Evolutionary conservation across 2,797 vertebrate genomes (phyloP).

Genomic region (Syngnathus rostellatus): DNA sequence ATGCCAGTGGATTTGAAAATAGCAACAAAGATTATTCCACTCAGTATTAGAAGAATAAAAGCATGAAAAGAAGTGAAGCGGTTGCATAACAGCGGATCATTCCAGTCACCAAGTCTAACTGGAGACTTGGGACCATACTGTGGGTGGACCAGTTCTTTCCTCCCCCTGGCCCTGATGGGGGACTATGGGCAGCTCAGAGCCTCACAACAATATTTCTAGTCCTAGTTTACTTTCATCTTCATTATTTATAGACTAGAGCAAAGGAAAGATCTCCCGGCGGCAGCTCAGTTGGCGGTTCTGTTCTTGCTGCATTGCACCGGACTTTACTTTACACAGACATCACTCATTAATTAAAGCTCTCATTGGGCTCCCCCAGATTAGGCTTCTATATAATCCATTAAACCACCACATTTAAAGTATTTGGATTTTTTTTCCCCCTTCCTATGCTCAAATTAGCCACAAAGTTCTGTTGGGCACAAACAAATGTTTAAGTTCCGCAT

Average conservation of each 20-base stretch:
- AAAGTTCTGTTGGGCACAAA: not conserved
- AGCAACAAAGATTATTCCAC: conserved; percentile 9
- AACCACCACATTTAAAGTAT: not conserved
- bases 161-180: conserved; percentile 51
- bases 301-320: conserved; percentile 30
- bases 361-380: conserved; percentile 17
- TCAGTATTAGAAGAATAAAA: conserved; percentile 13
- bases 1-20: not conserved
- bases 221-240: conserved; percentile 49
- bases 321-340: conserved; percentile 56
- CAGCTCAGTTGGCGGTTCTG: conserved; percentile 23
- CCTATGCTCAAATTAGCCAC: not conserved
- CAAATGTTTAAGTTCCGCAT: conserved; percentile 17
- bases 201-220: conserved; percentile 53
- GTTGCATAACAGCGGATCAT: conserved; percentile 46
- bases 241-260: conserved; percentile 63
- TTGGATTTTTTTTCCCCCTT: not conserved
- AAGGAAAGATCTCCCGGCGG: conserved; percentile 44
- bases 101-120: conserved; percentile 45
- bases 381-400: not conserved
- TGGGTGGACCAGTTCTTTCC: conserved; percentile 43
- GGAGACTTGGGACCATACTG: conserved; percentile 27
- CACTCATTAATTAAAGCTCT: conserved; percentile 49
- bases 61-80: conserved; percentile 26
- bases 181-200: conserved; percentile 59